Evolutionary conservation across 37 sponge, comb jelly and placozoan species (phyloP).

Genomic region (Geodia barretti): DNA sequence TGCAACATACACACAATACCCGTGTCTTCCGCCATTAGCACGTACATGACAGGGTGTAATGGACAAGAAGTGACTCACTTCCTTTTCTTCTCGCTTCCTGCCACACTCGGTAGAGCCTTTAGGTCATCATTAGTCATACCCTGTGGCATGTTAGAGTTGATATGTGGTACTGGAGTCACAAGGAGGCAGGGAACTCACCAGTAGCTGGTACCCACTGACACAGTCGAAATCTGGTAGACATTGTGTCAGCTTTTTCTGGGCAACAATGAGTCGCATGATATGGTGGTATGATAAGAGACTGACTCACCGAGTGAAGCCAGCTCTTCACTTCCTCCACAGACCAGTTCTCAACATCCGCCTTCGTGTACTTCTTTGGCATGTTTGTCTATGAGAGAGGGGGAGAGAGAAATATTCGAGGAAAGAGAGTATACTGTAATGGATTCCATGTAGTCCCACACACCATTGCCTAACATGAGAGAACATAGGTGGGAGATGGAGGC

Average conservation of each 20-base stretch:
- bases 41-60: too few relatives aligned
- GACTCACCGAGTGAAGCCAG: background rate
- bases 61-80: background rate
- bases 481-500: too few relatives aligned
- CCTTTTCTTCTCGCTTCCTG: background rate
- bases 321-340: background rate
- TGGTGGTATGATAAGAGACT: too few relatives aligned
- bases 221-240: background rate
- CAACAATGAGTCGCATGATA: too few relatives aligned
- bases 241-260: background rate
- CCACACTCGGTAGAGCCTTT: background rate
- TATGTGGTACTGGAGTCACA: too few relatives aligned
- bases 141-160: background rate
- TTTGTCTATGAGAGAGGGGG: too few relatives aligned
- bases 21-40: too few relatives aligned
- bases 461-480: too few relatives aligned
- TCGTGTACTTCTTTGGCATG: background rate
- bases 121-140: background rate
- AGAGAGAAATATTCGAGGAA: too few relatives aligned
- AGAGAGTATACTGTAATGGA: too few relatives aligned
- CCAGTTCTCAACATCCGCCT: background rate
- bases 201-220: background rate
- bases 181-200: background rate
- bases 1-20: too few relatives aligned
- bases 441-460: too few relatives aligned